Evolutionary conservation across 2,113 vertebrate species (phyloP).

Genomic region (Dermatemys mawii): DNA sequence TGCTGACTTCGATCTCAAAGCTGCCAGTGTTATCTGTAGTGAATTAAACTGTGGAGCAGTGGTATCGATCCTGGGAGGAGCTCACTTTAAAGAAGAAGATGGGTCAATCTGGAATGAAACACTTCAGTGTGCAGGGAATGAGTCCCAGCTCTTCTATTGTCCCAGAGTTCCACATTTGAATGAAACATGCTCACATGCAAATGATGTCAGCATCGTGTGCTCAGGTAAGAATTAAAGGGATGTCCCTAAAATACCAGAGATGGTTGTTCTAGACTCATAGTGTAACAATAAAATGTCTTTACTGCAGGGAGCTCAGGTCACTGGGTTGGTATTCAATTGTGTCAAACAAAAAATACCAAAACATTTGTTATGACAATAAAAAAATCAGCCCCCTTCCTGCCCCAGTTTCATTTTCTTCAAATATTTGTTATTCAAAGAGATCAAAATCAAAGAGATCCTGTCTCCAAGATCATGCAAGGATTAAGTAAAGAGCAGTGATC

Average conservation of each 20-base stretch:
- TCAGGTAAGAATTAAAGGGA: conserved; percentile 52
- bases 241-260: neutral
- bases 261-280: neutral
- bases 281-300: neutral
- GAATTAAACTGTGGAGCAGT: conserved; percentile 61
- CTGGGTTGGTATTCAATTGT: neutral
- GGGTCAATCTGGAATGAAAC: conserved; percentile 61
- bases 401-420: neutral
- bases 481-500: neutral
- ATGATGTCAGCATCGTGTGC: conserved; percentile 66
- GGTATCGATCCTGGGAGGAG: conserved; percentile 34
- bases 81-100: conserved; percentile 55
- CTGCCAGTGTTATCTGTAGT: conserved; percentile 65
- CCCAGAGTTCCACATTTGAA: conserved; percentile 11
- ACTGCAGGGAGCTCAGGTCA: neutral
- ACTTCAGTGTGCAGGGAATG: conserved; percentile 46
- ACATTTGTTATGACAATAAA: neutral
- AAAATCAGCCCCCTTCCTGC: neutral
- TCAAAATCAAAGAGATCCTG: neutral
- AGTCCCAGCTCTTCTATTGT: conserved; percentile 63
- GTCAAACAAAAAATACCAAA: neutral
- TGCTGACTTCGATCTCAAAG: conserved; percentile 57
- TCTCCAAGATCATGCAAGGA: neutral
- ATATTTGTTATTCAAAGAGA: neutral
- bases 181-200: conserved; percentile 35